Conservation (phyloP, 2,888 invertebrate genomes). For the Drosophila helvetica region DNA sequence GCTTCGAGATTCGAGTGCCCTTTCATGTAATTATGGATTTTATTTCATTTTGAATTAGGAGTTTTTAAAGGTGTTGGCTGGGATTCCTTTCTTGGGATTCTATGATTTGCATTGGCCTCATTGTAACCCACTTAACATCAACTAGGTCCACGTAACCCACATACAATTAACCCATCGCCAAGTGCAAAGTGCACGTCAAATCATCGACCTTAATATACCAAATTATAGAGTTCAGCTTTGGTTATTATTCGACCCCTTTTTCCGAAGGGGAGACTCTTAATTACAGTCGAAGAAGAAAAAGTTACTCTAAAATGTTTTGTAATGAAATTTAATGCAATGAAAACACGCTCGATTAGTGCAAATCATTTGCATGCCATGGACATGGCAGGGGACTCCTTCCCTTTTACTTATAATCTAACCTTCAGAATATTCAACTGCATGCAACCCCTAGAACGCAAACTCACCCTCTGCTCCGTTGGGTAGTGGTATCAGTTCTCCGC, state of each 20-base stretch:
- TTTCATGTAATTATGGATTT: neutral
- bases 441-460: conserved; percentile 32
- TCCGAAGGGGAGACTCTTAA: neutral
- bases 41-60: neutral
- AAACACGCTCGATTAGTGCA: conserved; percentile 46
- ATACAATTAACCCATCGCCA: neutral
- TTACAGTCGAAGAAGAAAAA: conserved; percentile 14
- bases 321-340: conserved; percentile 58
- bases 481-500: conserved; percentile 89
- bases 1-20: too few species aligned
- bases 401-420: neutral
- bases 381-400: too few species aligned
- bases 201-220: conserved; percentile 12
- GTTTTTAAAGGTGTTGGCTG: neutral
- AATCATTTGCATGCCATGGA: conserved; percentile 54
- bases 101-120: too few species aligned
- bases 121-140: neutral
- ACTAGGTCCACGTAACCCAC: neutral
- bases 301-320: conserved; percentile 43
- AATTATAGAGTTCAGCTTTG: conserved; percentile 43
- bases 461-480: conserved; percentile 89
- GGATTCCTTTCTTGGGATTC: too few species aligned
- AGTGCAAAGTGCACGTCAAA: conserved; percentile 3
- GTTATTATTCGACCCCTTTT: conserved; percentile 25
- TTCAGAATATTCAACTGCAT: neutral